phyloP scores from a whole-genome alignment of 2,797 vertebrate species.

The Macroramphosus scolopax region DNA sequence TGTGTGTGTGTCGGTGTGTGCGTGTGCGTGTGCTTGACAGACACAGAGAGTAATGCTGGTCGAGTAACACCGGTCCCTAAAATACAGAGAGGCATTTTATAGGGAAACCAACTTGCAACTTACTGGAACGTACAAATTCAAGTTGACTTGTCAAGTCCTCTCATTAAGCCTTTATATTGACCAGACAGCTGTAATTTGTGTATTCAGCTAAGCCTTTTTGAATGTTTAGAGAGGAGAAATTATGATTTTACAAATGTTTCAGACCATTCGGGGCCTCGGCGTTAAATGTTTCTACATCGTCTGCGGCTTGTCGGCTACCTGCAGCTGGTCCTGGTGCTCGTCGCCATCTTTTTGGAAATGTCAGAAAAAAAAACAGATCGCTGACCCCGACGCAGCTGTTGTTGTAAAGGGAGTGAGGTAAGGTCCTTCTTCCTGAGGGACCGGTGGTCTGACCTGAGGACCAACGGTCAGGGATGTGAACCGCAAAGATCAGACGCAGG shows the following conservation, averaged over 20 bases:
- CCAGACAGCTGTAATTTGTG: conserved; percentile 45
- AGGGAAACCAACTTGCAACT: conserved; percentile 43
- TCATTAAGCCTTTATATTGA: conserved; percentile 55
- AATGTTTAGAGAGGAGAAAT: conserved; percentile 49
- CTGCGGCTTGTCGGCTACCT: conserved; percentile 46
- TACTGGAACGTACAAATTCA: conserved; percentile 41
- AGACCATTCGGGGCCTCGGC: conserved; percentile 17
- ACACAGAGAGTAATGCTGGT: conserved; percentile 26
- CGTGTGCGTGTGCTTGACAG: conserved; percentile 21
- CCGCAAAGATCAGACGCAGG: conserved; percentile 63
- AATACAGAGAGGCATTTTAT: conserved; percentile 38
- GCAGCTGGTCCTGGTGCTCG: conserved; percentile 63
- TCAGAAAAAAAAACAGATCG: not conserved
- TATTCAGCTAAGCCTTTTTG: conserved; percentile 46
- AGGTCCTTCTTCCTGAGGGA: conserved; percentile 65
- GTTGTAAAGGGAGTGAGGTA: conserved; percentile 71
- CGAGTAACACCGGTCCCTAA: conserved; percentile 40
- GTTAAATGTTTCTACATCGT: conserved; percentile 36
- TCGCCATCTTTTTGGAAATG: conserved; percentile 56
- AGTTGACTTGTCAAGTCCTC: conserved; percentile 36
- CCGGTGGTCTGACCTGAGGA: conserved; percentile 59
- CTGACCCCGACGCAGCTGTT: conserved; percentile 52
- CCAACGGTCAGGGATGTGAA: conserved; percentile 63
- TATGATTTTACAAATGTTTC: conserved; percentile 43
- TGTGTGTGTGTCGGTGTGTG: conserved; percentile 31